Percentiles rank a stretch among this genome's conserved stretches.
phyloP scores from a whole-genome alignment of 2,113 vertebrate genomes.

The Synchiropus splendidus region DNA sequence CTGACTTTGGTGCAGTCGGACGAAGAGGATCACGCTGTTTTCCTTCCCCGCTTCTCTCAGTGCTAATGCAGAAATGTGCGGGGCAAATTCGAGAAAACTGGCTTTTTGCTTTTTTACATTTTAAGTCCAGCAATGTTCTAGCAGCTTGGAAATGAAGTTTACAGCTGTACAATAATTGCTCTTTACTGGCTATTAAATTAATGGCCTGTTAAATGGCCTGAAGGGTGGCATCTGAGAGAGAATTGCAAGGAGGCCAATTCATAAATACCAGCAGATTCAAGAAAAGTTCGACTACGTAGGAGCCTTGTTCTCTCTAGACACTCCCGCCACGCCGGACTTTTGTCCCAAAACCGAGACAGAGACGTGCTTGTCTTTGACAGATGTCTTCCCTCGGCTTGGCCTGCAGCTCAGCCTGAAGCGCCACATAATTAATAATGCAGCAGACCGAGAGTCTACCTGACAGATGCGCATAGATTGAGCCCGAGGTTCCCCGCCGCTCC shows the following conservation, averaged over 20 bases:
- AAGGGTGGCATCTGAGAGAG: slow-evolving; percentile 57
- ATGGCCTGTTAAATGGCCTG: slow-evolving; percentile 67
- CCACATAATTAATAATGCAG: slow-evolving; percentile 54
- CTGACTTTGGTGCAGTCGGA: slow-evolving; percentile 38
- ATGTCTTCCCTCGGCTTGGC: slow-evolving; percentile 47
- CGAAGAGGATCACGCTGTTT: slow-evolving; percentile 40
- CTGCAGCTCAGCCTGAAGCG: slow-evolving; percentile 36
- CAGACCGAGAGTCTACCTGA: slow-evolving; percentile 51
- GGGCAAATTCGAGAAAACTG: slow-evolving; percentile 30
- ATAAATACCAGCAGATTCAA: slow-evolving; percentile 16
- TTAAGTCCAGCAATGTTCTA: slow-evolving; percentile 27
- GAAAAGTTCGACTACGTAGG: too few species aligned
- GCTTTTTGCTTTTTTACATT: slow-evolving; percentile 30
- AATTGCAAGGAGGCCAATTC: slow-evolving; percentile 10
- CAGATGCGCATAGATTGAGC: slow-evolving; percentile 51
- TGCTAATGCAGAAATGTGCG: slow-evolving; percentile 40
- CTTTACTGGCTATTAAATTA: slow-evolving; percentile 74
- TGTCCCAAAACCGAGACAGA: slow-evolving; percentile 20
- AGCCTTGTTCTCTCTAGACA: neutral
- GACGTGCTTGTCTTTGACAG: slow-evolving; percentile 37
- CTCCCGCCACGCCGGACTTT: slow-evolving; percentile 8
- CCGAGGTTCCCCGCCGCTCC: slow-evolving; percentile 36
- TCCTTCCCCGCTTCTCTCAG: slow-evolving; percentile 16
- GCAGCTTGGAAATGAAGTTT: slow-evolving; percentile 41
- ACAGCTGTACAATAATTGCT: slow-evolving; percentile 65